Base-by-base conservation (phyloP, 92 coral and sea anemone species). In the Palythoa heliodiscus region DNA sequence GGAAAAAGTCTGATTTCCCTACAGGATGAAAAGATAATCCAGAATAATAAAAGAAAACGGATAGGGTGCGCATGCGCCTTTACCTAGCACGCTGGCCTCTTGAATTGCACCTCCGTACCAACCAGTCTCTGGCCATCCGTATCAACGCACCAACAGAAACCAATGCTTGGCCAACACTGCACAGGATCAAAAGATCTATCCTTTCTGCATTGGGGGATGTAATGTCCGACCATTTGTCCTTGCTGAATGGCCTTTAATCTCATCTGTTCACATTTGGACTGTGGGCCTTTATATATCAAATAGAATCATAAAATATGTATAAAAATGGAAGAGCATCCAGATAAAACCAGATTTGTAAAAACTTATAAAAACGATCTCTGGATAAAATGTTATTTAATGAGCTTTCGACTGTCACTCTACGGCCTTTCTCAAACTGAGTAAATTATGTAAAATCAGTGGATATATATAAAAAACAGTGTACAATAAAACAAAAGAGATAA, bases 81-180 rank as follows among this genome's bases (percentile, higher is more conserved):
- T 64, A 67, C 89, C 83, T 37, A 83, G 50, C 94, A 92, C 11
- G 17, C 22, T 25, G 92, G 94, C 19, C 75, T 77, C 47, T 89
- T 86, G 83, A 89, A 89, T 58, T 88, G 87, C 48, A 92, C 85
- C 64, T 74, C 86, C n/a, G 93, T 70, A 1, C 93, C 91, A 17
- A 66, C 88, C 19, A 84, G 63, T 81, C 81, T 86, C 12, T 69
- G 61, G 6, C 91, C 95, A 11, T 22, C 40, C 25, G 71, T 19
- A 63, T 90, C 90, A 40, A 92, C 95, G 54, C 95, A 92, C 93
- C 95, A 92, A 72, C 95, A 90, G 88, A 75, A 92, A 1, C 95
- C 95, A 11, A 93, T 82, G 75, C 90, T 85, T 35, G 95, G 78
- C 93, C 93, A 92, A 48, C 93, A 92, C 67, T 92, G 95, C 53